These are phyloP conservation scores for Progne subis DNA, from an alignment of 2,113 vertebrate genomes.

Conservation along the genomic window DNA sequence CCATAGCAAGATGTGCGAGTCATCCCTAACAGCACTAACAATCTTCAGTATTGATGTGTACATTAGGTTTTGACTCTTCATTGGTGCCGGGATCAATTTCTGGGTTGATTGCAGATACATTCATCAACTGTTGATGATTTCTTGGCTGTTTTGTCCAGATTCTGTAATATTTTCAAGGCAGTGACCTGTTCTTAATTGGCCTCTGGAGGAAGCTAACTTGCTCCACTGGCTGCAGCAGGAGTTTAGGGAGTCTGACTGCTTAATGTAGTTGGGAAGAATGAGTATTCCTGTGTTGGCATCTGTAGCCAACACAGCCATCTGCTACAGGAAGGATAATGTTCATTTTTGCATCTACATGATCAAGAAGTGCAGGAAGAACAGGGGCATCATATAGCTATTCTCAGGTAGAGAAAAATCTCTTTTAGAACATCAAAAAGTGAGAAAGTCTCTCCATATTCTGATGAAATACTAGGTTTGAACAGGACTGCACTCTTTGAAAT, in stretches of 20 bases:
- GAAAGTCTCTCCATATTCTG: neutral
- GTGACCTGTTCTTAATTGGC: slow-evolving; percentile 9
- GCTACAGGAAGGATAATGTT: neutral
- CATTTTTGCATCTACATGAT: neutral
- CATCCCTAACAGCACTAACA: neutral
- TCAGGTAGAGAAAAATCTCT: neutral
- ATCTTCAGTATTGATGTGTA: neutral
- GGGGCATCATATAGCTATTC: neutral
- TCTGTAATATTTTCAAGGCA: neutral
- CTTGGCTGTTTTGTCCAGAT: neutral
- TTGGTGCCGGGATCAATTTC: neutral
- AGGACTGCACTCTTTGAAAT: neutral
- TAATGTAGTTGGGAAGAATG: neutral
- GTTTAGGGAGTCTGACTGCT: neutral
- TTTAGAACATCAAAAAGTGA: neutral
- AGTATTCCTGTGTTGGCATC: neutral
- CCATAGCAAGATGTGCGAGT: neutral
- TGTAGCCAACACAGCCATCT: neutral
- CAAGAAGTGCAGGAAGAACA: neutral
- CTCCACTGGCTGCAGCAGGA: neutral
- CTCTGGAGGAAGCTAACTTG: neutral
- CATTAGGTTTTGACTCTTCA: neutral
- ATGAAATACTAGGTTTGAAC: neutral
- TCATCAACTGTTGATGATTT: neutral
- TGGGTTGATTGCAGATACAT: neutral